Base-by-base conservation (phyloP, 2,888 invertebrate species). In the Timandra comae region DNA sequence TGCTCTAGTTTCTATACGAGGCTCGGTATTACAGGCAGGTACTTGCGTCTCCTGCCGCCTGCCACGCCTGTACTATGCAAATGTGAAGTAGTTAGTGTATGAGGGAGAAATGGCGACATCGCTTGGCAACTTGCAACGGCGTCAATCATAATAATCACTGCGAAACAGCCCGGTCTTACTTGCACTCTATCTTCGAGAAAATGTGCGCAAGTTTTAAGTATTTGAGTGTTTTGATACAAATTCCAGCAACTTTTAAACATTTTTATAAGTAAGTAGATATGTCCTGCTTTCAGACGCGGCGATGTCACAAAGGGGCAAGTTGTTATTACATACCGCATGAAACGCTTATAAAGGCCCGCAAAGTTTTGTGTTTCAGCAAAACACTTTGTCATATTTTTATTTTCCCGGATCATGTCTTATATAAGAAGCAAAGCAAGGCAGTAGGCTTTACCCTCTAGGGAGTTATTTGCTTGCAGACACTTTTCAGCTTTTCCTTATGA, bases 401-500 rank as follows among this genome's bases (percentile, higher is more conserved):
- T 72, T 75, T 77, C 78, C 64, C 66, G 66, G 69, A 72, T 77
- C 68, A 74, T 66, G 64, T 63, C 63, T 63, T 55, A 43, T 62
- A 57, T 66, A 67, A 64, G 60, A 66, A 65, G 72, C 69, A 80
- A 81, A 78, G 75, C 77, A 72, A 80, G 81, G 77, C 85, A 82
- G 81, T 82, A 73, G 81, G 81, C 70, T 72, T 76, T 75, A 69
- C 72, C 84, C 84, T 77, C 84, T 59, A 74, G 85, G 84, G 84
- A 85, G 78, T 78, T 81, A 82, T 84, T 81, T 82, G 85, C 81
- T 76, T 74, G 85, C 67, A 84, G 84, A 84, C 85, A 84, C 82
- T 84, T 84, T 84, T 81, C 80, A 84, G 78, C 75, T 79, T 81
- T 81, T 81, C 75, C 79, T 81, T 81, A 80, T 85, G 84, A 84